A percentile compares a stretch with the other conserved stretches of the same genome.
phyloP scores from a whole-genome alignment of 1,140 invertebrate species.

The Mactra quadrangularis region DNA sequence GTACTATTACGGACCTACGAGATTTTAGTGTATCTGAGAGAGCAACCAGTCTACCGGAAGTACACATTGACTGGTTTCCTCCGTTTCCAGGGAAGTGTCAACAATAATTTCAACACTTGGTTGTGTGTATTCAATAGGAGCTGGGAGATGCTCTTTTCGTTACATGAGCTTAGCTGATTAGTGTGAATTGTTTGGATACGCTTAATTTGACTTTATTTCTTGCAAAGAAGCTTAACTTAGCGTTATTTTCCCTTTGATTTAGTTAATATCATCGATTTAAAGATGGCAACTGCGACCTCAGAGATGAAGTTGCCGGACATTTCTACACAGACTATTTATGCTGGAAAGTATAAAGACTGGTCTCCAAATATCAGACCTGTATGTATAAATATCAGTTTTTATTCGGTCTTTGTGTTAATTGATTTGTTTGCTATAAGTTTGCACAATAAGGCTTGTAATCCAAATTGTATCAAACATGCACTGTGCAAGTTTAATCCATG shows the following conservation, averaged over 20 bases:
- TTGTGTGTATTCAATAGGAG: neutral
- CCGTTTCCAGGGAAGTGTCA: constrained; percentile 67
- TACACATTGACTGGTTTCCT: constrained; percentile 47
- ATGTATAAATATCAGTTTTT: no score
- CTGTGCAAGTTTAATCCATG: no score
- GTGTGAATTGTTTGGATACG: no score
- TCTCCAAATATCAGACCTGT: constrained; percentile 78
- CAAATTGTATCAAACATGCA: no score
- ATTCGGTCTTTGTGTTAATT: no score
- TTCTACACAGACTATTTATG: constrained; percentile 84
- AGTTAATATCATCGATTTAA: no score
- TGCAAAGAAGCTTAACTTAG: no score
- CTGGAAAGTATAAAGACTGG: constrained; percentile 81
- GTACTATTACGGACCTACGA: no score
- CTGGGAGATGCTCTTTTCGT: constrained; percentile 14
- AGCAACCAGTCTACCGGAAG: constrained; percentile 50
- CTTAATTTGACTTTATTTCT: neutral
- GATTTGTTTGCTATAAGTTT: no score
- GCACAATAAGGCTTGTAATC: no score
- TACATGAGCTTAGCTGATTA: neutral
- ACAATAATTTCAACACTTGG: constrained; percentile 36
- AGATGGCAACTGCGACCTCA: constrained; percentile 62
- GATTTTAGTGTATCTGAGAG: no score
- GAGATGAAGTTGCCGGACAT: constrained; percentile 75
- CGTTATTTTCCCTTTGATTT: no score